These are phyloP conservation scores for Thalassarche chlororhynchos DNA, from an alignment of 2,113 vertebrate species.

Conservation along the genomic window DNA sequence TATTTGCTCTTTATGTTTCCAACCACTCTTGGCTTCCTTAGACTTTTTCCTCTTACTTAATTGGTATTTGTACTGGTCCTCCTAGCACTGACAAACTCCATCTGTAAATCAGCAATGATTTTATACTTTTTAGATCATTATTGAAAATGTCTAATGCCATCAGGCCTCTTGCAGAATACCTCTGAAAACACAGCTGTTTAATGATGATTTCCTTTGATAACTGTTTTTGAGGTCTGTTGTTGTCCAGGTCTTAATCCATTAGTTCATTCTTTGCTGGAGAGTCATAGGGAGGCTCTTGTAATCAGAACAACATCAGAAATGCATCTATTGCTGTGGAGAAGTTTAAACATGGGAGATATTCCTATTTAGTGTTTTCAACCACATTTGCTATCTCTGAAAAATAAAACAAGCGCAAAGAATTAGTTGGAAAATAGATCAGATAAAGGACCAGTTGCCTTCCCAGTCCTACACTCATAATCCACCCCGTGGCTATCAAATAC, in stretches of 20 bases:
- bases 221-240: constrained; percentile 20
- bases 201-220: constrained; percentile 12
- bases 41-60: constrained; percentile 60
- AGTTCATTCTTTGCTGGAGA: constrained; percentile 11
- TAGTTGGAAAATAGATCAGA: not conserved
- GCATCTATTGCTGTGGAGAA: not conserved
- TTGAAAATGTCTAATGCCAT: constrained; percentile 13
- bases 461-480: not conserved
- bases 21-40: constrained; percentile 47
- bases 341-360: not conserved
- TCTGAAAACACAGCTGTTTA: constrained; percentile 43
- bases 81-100: constrained; percentile 33
- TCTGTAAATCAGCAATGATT: constrained; percentile 45
- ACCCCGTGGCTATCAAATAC: not conserved
- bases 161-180: constrained; percentile 12
- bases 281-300: not conserved
- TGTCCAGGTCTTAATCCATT: not conserved
- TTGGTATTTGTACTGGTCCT: constrained; percentile 55
- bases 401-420: not conserved
- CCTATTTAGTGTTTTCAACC: not conserved
- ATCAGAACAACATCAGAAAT: not conserved
- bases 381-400: not conserved
- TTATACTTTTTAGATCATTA: constrained; percentile 25
- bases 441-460: not conserved
- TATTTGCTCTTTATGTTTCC: constrained; percentile 60